Percentiles rank a stretch among this genome's conserved stretches.
Conservation (phyloP, 1,140 invertebrate species). For the Calycopis cecrops region DNA sequence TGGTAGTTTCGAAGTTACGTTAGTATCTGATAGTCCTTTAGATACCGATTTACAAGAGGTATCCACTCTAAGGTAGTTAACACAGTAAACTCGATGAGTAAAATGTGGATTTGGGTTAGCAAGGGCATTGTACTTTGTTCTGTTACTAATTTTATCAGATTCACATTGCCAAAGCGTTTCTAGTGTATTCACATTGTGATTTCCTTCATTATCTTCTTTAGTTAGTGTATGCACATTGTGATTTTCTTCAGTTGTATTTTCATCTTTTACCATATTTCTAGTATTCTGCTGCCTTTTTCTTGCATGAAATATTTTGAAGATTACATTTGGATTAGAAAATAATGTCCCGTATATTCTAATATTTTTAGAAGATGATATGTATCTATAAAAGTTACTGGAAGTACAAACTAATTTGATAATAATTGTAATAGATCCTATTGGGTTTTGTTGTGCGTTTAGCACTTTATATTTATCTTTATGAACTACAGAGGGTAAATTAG, state of each 20-base stretch:
- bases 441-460: constrained; percentile 35
- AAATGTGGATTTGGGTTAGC: constrained; percentile 30
- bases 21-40: too few species aligned
- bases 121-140: constrained; percentile 48
- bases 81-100: constrained; percentile 44
- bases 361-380: constrained; percentile 21
- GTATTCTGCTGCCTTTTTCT: constrained; percentile 1
- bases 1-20: too few species aligned
- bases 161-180: too few species aligned
- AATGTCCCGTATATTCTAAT: not conserved
- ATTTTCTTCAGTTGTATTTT: too few species aligned
- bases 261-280: constrained; percentile 7
- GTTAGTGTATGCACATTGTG: too few species aligned
- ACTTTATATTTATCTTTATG: constrained; percentile 36
- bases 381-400: constrained; percentile 24
- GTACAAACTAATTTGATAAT: constrained; percentile 39
- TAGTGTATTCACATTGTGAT: too few species aligned
- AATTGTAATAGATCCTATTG: constrained; percentile 40
- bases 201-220: not conserved
- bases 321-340: not conserved
- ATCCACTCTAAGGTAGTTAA: constrained; percentile 53
- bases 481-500: constrained; percentile 21
- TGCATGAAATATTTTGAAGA: constrained; percentile 12
- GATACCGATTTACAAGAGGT: too few species aligned
- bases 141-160: too few species aligned